phyloP scores from a whole-genome alignment of 2,113 vertebrate species.

The Mola mola region DNA sequence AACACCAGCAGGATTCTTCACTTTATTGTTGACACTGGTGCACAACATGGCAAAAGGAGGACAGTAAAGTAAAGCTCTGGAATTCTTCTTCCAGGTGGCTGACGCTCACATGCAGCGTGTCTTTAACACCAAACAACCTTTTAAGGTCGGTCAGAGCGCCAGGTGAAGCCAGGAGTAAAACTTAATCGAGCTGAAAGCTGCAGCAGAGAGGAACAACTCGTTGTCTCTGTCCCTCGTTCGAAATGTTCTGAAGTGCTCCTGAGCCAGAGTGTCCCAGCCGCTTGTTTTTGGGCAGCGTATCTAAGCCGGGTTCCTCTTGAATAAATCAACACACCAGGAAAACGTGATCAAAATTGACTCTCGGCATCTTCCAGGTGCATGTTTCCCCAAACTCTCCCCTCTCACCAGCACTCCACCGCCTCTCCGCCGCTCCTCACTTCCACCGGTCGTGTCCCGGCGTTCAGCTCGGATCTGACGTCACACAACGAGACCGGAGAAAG shows the following conservation, averaged over 20 bases:
- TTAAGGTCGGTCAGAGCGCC: constrained; percentile 4
- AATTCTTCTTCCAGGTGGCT: no score
- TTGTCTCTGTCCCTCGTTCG: neutral
- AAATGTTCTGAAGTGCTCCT: neutral
- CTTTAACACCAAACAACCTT: no score
- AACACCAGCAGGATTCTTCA: no score
- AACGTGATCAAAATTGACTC: neutral
- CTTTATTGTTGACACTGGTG: no score
- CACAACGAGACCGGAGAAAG: neutral
- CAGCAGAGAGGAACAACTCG: neutral
- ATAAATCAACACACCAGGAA: constrained; percentile 3
- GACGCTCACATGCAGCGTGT: neutral
- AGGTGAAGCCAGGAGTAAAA: constrained; percentile 17
- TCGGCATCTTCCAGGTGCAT: neutral
- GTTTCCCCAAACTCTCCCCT: constrained; percentile 15
- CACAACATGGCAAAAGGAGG: no score
- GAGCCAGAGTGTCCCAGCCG: no score
- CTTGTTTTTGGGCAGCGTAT: no score
- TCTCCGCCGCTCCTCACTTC: constrained; percentile 6
- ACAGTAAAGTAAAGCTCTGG: no score
- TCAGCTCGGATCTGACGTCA: constrained; percentile 22
- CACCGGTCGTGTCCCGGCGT: constrained; percentile 12
- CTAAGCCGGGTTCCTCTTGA: neutral
- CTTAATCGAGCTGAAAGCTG: constrained; percentile 15
- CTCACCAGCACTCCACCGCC: neutral